These are phyloP conservation scores for Homarus americanus DNA, from an alignment of 1,140 invertebrate species.

Conservation along the genomic window DNA sequence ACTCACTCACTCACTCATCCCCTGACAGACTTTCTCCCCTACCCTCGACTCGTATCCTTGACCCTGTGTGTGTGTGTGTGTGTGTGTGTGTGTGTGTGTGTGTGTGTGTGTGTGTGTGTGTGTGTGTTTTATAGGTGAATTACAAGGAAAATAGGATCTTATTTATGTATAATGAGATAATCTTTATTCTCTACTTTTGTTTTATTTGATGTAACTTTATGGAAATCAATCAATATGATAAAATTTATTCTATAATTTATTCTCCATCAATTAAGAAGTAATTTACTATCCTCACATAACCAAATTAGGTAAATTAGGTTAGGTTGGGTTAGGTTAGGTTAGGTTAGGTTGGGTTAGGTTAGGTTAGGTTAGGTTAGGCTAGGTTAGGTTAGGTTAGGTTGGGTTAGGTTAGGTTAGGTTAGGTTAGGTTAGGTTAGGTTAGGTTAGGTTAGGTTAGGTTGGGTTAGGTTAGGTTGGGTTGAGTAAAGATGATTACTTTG, in stretches of 20 bases:
- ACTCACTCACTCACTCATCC: too few species aligned
- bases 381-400: too few species aligned
- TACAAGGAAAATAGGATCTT: neutral
- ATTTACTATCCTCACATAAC: neutral
- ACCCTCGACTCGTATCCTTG: too few species aligned
- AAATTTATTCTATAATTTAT: neutral
- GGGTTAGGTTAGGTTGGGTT: too few species aligned
- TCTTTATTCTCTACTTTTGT: neutral
- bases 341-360: slow-evolving; percentile 10
- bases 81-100: neutral
- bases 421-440: too few species aligned
- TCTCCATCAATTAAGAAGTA: neutral
- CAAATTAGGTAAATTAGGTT: slow-evolving; percentile 7
- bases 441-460: too few species aligned
- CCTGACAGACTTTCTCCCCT: too few species aligned
- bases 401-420: too few species aligned
- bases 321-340: slow-evolving; percentile 10
- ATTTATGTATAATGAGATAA: neutral
- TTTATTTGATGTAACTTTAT: neutral
- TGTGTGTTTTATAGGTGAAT: too few species aligned
- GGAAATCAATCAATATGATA: neutral
- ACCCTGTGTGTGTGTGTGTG: neutral
- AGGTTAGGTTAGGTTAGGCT: too few species aligned
- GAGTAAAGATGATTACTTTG: too few species aligned
- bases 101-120: slow-evolving; percentile 16